Base-by-base conservation (phyloP, 1,140 invertebrate genomes). In the Leptonema lineaticorne region DNA sequence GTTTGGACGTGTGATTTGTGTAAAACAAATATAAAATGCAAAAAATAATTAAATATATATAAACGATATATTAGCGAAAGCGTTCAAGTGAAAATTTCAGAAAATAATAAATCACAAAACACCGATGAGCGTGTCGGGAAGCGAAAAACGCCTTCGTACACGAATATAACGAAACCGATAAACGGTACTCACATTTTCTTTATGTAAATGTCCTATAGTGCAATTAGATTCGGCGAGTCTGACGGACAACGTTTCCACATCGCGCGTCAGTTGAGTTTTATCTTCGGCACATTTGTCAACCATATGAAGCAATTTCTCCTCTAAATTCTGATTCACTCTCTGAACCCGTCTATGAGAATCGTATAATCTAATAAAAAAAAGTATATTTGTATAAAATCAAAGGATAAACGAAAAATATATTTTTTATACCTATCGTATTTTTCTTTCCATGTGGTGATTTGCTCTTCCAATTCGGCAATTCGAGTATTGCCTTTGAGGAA, bases 271-370 rank as follows among this genome's bases (percentile, higher is more conserved):
- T 72, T 88, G 86, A 75, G 86, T 89, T 80, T 96, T 95, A 77
- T 98, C 95, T 68, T 89, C 90, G 79, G 97, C 93, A 85, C 92
- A 95, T 76, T 93, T 90, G 80, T 96, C 94, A 16, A 96, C 95
- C 76, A 97, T 88, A 81, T 91, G 92, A 53, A 98, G 82, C 56
- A 98, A 81, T 78, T 97, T 97, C 77, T 98, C 95, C 82, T 98
- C 95, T 71, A 98, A 84, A 74, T 90, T 92, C 83, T 97, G 94
- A 81, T 98, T 98, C 26, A 97, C 90, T 81, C 93, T 95, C 78
- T 97, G 95, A 33, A 98, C 88, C 75, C 94, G 89, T 77, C 95
- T 94, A 76, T 97, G 94, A 66, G 94, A 94, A 77, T 97, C 95
- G 79, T 92, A 89, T 58, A 98, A 85, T 74, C 95, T 87, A 75